Percentiles rank a stretch among this genome's conserved stretches.
Evolutionary conservation across 53 echinoderm and acorn worm genomes (phyloP).

Genomic region (Arbacia lixula): DNA sequence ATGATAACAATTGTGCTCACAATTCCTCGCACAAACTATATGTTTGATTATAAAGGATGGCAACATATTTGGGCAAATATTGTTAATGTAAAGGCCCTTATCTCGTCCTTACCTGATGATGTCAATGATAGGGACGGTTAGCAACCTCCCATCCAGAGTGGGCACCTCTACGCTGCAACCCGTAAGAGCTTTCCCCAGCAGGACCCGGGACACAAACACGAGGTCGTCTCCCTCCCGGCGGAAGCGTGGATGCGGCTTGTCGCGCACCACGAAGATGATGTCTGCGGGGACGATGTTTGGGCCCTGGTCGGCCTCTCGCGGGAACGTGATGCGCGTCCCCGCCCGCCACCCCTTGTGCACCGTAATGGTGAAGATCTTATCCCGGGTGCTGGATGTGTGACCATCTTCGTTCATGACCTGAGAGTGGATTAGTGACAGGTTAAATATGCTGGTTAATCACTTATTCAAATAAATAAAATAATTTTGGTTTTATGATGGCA

Average conservation of each 20-base stretch:
- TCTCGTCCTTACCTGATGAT: slow-evolving; percentile 93
- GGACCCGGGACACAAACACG: slow-evolving; percentile 83
- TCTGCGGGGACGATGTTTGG: slow-evolving; percentile 98
- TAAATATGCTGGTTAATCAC: no score
- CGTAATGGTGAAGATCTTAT: slow-evolving; percentile 96
- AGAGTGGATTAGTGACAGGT: no score
- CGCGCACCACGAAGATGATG: slow-evolving; percentile 94
- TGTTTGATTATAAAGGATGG: no score
- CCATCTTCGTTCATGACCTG: slow-evolving; percentile 99
- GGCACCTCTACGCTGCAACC: slow-evolving; percentile 97
- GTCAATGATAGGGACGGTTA: slow-evolving; percentile 95
- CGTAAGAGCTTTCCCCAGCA: slow-evolving; percentile 95
- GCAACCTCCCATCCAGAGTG: slow-evolving; percentile 91
- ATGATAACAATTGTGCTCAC: no score
- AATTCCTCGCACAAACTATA: no score
- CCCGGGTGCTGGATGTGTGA: slow-evolving; percentile 96
- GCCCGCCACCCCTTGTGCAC: slow-evolving; percentile 97
- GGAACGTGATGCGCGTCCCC: slow-evolving; percentile 96
- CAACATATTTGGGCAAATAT: no score
- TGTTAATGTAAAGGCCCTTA: no score
- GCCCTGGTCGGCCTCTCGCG: slow-evolving; percentile 97
- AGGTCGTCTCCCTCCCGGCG: slow-evolving; percentile 86
- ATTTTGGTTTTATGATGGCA: no score
- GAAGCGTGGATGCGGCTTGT: slow-evolving; percentile 96
- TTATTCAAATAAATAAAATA: no score